Base-by-base conservation (phyloP, 2,113 vertebrate species). In the Xerus inauris region DNA sequence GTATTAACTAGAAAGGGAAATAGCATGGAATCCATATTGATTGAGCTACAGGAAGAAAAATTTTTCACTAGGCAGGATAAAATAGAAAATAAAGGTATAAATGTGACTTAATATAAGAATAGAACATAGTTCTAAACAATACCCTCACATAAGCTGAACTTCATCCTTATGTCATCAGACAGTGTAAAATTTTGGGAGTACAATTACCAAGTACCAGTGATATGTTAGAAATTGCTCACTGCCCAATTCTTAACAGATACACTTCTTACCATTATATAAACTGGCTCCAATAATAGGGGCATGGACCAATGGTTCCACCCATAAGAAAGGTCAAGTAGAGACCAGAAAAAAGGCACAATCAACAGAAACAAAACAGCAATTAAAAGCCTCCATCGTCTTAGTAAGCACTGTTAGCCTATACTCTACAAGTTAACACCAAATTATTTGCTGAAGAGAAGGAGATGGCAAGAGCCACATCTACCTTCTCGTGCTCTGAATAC, bases 351-450 rank as follows among this genome's bases (percentile, higher is more conserved):
- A 45, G 22, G 8, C 20, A 69, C 10, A 87, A 22, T 2, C 30
- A 82, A 62, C 22, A 91, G 14, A 89, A 87, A 77, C 0, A 40
- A 35, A 91, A 51, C 13, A 40, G 0, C 26, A 2, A 6, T 13
- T 90, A 49, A 30, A 97, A 94, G 20, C 5, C 7, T 80, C 17
- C 3, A 20, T 51, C 42, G 45, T 47, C 17, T 77, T 51, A 49
- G 22, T 40, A 7, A 62, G 71, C 11, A 30, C 35, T 9, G 26
- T 47, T 8, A 42, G n/a, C 16, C 3, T 51, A 8, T 19, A 35
- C 8, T 10, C 24, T 11, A 3, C 19, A 47, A 76, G 10, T n/a
- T 16, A 86, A 20, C 1, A 45, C 0, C 42, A 83, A 6, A 0
- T 57, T 75, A 38, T 40, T 86, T 45, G 64, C 17, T 40, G 40